Conservation (phyloP, 2,113 vertebrate species). For the Lynx canadensis region DNA sequence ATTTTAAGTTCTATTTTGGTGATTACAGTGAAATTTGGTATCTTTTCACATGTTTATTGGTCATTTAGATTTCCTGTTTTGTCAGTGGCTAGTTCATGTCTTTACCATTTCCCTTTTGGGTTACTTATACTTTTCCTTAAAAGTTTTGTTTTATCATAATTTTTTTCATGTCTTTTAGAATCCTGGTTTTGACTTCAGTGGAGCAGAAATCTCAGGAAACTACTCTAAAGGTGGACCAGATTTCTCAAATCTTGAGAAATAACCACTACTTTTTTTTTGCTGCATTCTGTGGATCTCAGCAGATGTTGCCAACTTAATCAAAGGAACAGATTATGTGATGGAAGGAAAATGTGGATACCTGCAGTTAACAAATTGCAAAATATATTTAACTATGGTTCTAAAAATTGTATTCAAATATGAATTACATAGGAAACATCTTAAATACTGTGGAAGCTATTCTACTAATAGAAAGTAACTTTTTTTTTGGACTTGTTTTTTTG, state of each 20-base stretch:
- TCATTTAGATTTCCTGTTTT: background rate
- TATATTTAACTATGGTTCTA: constrained; percentile 61
- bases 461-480: background rate
- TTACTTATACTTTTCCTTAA: background rate
- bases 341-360: constrained; percentile 60
- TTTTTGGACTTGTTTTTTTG: constrained; percentile 69
- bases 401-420: constrained; percentile 61
- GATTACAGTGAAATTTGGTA: background rate
- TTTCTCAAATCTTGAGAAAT: constrained; percentile 93
- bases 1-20: constrained; percentile 23
- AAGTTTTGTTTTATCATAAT: background rate
- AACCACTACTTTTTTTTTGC: background rate
- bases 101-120: constrained; percentile 4
- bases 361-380: constrained; percentile 59
- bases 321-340: constrained; percentile 54
- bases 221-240: constrained; percentile 97
- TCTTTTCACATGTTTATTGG: constrained; percentile 6
- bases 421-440: constrained; percentile 58
- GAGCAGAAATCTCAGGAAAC: constrained; percentile 98
- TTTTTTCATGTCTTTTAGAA: constrained; percentile 86
- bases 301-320: constrained; percentile 39
- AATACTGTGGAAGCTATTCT: constrained; percentile 37
- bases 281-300: constrained; percentile 53
- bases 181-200: constrained; percentile 99
- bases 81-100: background rate